Evolutionary conservation across 2,888 invertebrate genomes (phyloP).

Genomic region (Campoplex capitator): DNA sequence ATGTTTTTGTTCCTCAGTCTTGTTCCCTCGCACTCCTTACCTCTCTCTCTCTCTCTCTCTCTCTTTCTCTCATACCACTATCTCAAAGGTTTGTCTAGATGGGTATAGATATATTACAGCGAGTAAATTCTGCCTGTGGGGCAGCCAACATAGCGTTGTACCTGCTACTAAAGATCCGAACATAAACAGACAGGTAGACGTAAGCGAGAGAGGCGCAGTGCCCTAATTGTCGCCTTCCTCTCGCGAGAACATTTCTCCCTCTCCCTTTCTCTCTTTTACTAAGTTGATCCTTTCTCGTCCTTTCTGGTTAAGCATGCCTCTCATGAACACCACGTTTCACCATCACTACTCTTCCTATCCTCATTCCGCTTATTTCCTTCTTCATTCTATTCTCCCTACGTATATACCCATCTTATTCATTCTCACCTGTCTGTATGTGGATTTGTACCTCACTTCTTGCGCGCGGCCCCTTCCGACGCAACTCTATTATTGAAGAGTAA

Average conservation of each 20-base stretch:
- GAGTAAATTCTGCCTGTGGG: constrained; percentile 25
- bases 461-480: constrained; percentile 65
- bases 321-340: constrained; percentile 44
- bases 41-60: constrained; percentile 53
- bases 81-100: constrained; percentile 20
- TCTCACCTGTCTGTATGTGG: constrained; percentile 18
- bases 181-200: constrained; percentile 68
- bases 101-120: constrained; percentile 19
- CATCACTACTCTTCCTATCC: constrained; percentile 29
- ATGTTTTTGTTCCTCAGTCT: constrained; percentile 71
- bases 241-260: constrained; percentile 50
- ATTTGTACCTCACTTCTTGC: constrained; percentile 39
- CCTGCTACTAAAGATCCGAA: constrained; percentile 67
- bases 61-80: constrained; percentile 45
- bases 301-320: constrained; percentile 58
- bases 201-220: constrained; percentile 77
- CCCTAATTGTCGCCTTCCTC: constrained; percentile 83
- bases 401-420: background rate
- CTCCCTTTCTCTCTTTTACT: constrained; percentile 29
- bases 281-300: constrained; percentile 51
- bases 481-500: constrained; percentile 61
- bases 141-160: constrained; percentile 53
- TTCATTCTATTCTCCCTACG: constrained; percentile 19
- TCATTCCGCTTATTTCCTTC: constrained; percentile 13
- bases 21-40: constrained; percentile 67